A percentile compares a stretch with the other conserved stretches of the same genome.
phyloP scores from a whole-genome alignment of 2,797 vertebrate genomes.

The Sebastes umbrosus region DNA sequence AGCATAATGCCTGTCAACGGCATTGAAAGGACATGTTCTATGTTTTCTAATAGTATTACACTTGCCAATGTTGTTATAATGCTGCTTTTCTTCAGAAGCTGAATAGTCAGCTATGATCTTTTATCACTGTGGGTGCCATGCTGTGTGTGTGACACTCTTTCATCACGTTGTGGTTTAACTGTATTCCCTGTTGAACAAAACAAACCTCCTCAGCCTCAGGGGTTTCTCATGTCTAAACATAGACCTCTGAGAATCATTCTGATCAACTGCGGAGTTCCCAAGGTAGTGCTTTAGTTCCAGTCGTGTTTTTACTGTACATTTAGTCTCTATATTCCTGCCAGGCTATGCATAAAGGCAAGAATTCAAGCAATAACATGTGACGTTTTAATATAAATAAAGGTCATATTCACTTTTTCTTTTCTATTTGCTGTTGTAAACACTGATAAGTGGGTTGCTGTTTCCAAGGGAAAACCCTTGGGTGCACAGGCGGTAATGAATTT shows the following conservation, averaged over 20 bases:
- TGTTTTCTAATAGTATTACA: constrained; percentile 35
- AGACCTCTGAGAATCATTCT: constrained; percentile 55
- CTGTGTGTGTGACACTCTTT: constrained; percentile 69
- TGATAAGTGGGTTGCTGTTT: constrained; percentile 39
- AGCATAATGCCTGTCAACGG: neutral
- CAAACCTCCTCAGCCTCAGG: constrained; percentile 64
- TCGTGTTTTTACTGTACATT: constrained; percentile 20
- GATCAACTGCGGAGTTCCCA: constrained; percentile 55
- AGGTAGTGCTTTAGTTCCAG: constrained; percentile 30
- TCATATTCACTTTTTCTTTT: constrained; percentile 13
- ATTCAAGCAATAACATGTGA: neutral
- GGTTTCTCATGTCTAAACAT: constrained; percentile 65
- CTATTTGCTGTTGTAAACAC: constrained; percentile 41
- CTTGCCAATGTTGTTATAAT: constrained; percentile 43
- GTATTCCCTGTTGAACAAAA: constrained; percentile 67
- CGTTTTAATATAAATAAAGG: constrained; percentile 24
- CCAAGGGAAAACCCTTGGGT: constrained; percentile 17
- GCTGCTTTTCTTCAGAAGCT: constrained; percentile 48
- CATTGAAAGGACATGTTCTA: constrained; percentile 35
- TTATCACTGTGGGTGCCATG: constrained; percentile 55
- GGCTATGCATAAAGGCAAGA: constrained; percentile 3
- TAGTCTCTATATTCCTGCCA: constrained; percentile 4
- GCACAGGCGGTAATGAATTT: constrained; percentile 39
- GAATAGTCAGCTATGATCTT: constrained; percentile 60
- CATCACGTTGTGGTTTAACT: constrained; percentile 62